phyloP scores from a whole-genome alignment of 2,888 invertebrate genomes.

The Chesias legatella region DNA sequence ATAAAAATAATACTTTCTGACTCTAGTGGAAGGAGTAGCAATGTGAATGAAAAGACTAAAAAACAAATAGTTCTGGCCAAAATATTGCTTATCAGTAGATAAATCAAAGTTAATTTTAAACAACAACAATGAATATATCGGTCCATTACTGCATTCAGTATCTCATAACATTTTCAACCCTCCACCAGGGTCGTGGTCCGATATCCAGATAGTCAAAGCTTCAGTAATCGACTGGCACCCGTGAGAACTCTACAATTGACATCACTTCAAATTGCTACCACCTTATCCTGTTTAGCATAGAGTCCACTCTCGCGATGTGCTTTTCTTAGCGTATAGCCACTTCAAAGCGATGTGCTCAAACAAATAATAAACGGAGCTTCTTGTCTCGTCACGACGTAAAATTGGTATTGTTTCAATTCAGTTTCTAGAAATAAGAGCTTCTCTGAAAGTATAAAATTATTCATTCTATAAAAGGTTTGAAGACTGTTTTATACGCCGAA shows the following conservation, averaged over 20 bases:
- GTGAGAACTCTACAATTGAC: conserved; percentile 59
- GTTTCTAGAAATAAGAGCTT: conserved; percentile 12
- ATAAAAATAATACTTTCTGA: too few relatives aligned
- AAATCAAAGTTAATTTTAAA: not conserved
- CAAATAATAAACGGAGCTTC: conserved; percentile 37
- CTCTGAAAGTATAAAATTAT: not conserved
- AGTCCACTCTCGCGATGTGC: conserved; percentile 11
- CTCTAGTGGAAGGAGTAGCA: too few relatives aligned
- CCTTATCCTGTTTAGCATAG: conserved; percentile 2
- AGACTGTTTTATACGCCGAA: too few relatives aligned
- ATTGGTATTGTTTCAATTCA: conserved; percentile 22
- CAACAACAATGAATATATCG: not conserved
- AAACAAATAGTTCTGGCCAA: too few relatives aligned
- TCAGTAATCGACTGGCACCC: conserved; percentile 67
- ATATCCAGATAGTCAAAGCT: conserved; percentile 69
- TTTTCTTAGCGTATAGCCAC: conserved; percentile 24
- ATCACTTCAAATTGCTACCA: conserved; percentile 20
- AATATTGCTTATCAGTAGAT: too few relatives aligned
- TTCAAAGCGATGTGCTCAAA: conserved; percentile 42
- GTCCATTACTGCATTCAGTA: conserved; percentile 1
- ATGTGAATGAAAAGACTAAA: too few relatives aligned
- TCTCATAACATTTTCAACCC: conserved; percentile 35
- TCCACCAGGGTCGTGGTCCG: conserved; percentile 62
- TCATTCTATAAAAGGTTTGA: too few relatives aligned
- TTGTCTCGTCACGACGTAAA: conserved; percentile 45